phyloP scores from a whole-genome alignment of 2,888 invertebrate genomes.

The Parapristionchus giblindavisi region DNA sequence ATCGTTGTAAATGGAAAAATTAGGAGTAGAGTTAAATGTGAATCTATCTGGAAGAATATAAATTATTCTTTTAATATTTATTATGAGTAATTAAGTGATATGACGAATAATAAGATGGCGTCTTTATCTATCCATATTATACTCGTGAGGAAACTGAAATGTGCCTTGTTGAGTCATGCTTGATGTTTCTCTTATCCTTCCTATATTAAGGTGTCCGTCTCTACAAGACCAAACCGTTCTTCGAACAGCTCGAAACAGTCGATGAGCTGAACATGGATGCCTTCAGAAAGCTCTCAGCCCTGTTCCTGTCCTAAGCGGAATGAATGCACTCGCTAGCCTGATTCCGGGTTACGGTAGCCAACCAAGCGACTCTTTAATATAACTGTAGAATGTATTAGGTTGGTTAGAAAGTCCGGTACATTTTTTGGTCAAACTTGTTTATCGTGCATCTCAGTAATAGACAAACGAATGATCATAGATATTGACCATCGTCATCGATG shows the following conservation, averaged over 20 bases:
- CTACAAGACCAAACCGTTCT: constrained; percentile 63
- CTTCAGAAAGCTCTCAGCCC: constrained; percentile 59
- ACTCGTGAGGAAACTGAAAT: not conserved
- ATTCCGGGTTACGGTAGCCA: constrained; percentile 8
- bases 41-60: no score
- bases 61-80: no score
- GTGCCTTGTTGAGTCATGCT: not conserved
- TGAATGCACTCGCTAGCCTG: no score
- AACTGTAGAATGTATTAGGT: not conserved
- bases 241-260: constrained; percentile 59
- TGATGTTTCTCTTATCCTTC: not conserved
- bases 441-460: no score
- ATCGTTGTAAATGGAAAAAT: no score
- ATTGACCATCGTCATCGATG: no score
- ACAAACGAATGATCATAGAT: no score
- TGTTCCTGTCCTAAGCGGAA: constrained; percentile 49
- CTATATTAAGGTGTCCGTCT: constrained; percentile 57
- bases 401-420: not conserved
- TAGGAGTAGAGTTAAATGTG: no score
- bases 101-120: no score
- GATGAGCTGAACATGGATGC: constrained; percentile 63
- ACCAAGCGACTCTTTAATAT: not conserved
- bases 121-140: not conserved
- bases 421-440: no score
- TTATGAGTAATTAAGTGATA: no score